Base-by-base conservation (phyloP, 2,113 vertebrate genomes). In the Actenoides hombroni region DNA sequence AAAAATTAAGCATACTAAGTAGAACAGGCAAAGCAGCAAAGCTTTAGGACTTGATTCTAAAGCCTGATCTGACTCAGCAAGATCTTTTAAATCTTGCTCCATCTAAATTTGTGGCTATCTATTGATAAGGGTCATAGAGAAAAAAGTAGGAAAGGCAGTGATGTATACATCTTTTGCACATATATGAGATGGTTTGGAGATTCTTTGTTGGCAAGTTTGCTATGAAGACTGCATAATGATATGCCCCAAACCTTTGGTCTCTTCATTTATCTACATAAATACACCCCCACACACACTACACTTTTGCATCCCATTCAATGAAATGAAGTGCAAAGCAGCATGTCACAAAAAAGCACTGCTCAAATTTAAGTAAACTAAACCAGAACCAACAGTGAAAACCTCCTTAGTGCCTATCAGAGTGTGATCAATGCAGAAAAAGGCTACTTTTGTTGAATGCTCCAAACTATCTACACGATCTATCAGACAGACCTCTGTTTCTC, bases 201-300 rank as follows among this genome's bases (percentile, higher is more conserved):
- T 35, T 90, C 64, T 60, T 75, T 79, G 48, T 40, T 75, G 56
- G 33, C 11, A 65, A 24, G 11, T 83, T 83, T 44, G 59, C 46
- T 78, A 11, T 16, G 53, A 73, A 61, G 39, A 25, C 44, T 73
- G 64, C 11, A 2, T 37, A 67, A 61, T 0, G 2, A n/a, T 48
- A 42, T 21, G 23, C 18, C 26, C 64, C 57, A 67, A 51, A 12
- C 49, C 37, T 78, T 68, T 68, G 46, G 37, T 68, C 39, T 73
- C 26, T 51, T 39, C 70, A 54, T 16, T 29, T 77, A 65, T 0
- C n/a, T 61, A 31, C 29, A 25, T 40, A 82, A 59, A 31, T 37
- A 49, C 1, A 49, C 1, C 29, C 0, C 42, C 14, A 10, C 44
- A n/a, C 29, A n/a, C 67, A 61, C 28, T 49, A 19, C 16, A 73